Evolutionary conservation across 2,113 vertebrate species (phyloP).

Genomic region (Hepsetus odoe): DNA sequence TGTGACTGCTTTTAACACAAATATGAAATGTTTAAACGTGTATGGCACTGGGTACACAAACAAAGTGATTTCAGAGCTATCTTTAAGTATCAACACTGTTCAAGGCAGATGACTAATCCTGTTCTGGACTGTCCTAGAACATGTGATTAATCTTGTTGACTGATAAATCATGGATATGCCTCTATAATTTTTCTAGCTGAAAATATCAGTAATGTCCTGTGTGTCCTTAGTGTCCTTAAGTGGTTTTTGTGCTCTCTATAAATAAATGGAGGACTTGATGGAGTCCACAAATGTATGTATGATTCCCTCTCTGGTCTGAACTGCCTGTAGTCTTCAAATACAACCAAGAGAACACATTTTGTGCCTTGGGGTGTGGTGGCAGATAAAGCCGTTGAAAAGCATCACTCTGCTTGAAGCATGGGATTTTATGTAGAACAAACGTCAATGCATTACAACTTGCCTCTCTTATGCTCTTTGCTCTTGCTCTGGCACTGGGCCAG

Average conservation of each 20-base stretch:
- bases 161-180: conserved; percentile 13
- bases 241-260: conserved; percentile 16
- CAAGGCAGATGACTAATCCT: neutral
- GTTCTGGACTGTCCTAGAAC: neutral
- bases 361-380: neutral
- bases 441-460: conserved; percentile 23
- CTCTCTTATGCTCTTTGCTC: conserved; percentile 3
- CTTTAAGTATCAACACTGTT: neutral
- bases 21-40: conserved; percentile 13
- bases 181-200: conserved; percentile 25
- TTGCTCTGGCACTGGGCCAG: neutral
- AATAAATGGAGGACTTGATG: conserved; percentile 23
- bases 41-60: conserved; percentile 25
- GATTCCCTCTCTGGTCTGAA: conserved; percentile 7
- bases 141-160: conserved; percentile 23
- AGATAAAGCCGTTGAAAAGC: conserved; percentile 17
- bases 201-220: neutral
- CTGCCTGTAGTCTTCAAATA: conserved; percentile 2
- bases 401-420: conserved; percentile 5
- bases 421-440: conserved; percentile 45
- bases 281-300: conserved; percentile 34
- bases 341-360: conserved; percentile 18
- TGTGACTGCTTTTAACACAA: conserved; percentile 4
- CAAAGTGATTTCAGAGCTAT: conserved; percentile 25
- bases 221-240: no score